Conservation (phyloP, 92 coral and sea anemone genomes). For the Parazoanthus atlanticus region DNA sequence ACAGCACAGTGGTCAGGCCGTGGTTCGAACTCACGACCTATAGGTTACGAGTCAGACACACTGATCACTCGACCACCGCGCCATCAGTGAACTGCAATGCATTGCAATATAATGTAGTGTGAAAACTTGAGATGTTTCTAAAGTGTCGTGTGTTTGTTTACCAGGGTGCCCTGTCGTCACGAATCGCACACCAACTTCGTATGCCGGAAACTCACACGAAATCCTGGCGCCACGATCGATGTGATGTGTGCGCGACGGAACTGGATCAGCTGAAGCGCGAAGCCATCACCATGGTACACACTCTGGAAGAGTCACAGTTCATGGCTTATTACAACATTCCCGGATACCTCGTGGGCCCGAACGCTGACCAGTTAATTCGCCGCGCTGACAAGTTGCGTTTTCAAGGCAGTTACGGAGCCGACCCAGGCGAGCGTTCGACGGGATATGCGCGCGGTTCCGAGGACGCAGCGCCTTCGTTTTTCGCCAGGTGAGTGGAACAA, state of each 20-base stretch:
- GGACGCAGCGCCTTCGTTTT: slow-evolving; percentile 65
- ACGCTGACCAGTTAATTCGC: slow-evolving; percentile 84
- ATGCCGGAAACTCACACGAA: slow-evolving; percentile 93
- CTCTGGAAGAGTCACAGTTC: slow-evolving; percentile 93
- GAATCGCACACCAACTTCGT: slow-evolving; percentile 91
- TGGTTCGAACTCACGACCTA: too few species aligned
- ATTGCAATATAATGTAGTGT: neutral
- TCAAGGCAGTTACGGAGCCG: slow-evolving; percentile 72
- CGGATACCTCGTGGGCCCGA: slow-evolving; percentile 88
- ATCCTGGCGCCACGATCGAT: slow-evolving; percentile 92
- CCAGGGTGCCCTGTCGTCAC: slow-evolving; percentile 95
- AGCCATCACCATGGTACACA: slow-evolving; percentile 96
- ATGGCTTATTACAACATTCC: slow-evolving; percentile 94
- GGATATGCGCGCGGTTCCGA: slow-evolving; percentile 67
- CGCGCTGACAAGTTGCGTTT: slow-evolving; percentile 74
- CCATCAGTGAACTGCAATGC: too few species aligned
- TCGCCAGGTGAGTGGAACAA: slow-evolving; percentile 69
- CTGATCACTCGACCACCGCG: too few species aligned
- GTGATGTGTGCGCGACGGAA: slow-evolving; percentile 94
- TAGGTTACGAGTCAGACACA: too few species aligned
- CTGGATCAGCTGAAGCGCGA: slow-evolving; percentile 92
- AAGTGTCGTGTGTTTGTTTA: neutral
- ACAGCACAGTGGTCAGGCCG: too few species aligned
- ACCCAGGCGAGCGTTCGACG: slow-evolving; percentile 68
- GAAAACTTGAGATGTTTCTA: neutral